Evolutionary conservation across 1,140 invertebrate genomes (phyloP), one percentile per base, ranked within the genome.

Genomic region (Anadara kagoshimensis): DNA sequence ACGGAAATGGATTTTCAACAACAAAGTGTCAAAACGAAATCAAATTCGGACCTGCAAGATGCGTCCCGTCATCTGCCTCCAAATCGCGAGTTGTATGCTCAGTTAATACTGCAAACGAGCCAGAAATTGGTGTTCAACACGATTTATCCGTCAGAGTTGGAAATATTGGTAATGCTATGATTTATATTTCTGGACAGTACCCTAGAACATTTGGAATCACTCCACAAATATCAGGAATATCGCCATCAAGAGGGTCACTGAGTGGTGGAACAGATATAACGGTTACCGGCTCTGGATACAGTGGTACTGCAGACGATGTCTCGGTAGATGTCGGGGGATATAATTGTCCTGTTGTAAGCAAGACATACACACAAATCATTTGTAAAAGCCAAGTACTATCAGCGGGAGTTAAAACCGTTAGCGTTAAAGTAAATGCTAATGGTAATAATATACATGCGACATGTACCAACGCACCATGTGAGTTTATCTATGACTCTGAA

Each of bases 21-120:
- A 79, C 61, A 8, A 20, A 53, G 1, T 83, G 82, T 67, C 75
- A 82, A 29, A 83, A 83, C 61, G 76, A 83, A 61, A 69, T 85
- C 3, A 63, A 14, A 4, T 65, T 85, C 26, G 73, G 71, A 10
- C 59, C 75, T 63, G 66, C 63, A 0, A 47, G 8, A 5, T 76
- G 78, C 53, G 29, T 53, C 24, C 64, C 78, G 0, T 36, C 41
- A 5, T 22, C 43, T 7, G 67, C 64, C n/a, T 62, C 61, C 12
- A 59, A 65, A 14, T 18, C 65, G 1, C 59, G 49, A 16, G n/a
- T 75, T 18, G 41, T 51, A 41, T 72, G 69, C 20, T 44, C 26
- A 5, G 66, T 82, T n/a, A 73, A 77, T 24, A 16, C 57, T 12
- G 43, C 54, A 24, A 72, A n/a, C 53, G 59, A 62, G 22, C 78